Evolutionary conservation across 2,113 vertebrate genomes (phyloP).

Genomic region (Scomber japonicus): DNA sequence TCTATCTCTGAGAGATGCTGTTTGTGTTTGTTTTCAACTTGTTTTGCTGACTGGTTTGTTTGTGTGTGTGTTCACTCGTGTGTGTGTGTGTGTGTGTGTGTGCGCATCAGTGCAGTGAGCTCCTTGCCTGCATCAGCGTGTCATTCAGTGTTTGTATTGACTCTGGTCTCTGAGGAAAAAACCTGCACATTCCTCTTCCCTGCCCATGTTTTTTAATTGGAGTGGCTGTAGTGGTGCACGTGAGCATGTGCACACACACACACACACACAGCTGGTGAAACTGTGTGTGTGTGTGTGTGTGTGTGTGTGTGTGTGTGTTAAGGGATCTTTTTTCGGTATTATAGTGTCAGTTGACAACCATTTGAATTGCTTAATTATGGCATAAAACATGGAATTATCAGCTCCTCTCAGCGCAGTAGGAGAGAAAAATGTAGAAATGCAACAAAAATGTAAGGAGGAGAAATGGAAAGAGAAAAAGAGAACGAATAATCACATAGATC

Average conservation of each 20-base stretch:
- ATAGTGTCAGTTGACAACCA: slow-evolving; percentile 1
- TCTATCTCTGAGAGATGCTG: slow-evolving; percentile 42
- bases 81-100: slow-evolving; percentile 28
- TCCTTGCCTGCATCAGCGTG: slow-evolving; percentile 68
- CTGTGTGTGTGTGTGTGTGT: slow-evolving; percentile 2
- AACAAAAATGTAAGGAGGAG: background rate
- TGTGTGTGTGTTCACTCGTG: slow-evolving; percentile 5
- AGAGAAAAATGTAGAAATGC: background rate
- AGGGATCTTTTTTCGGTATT: slow-evolving; percentile 1
- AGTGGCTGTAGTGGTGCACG: slow-evolving; percentile 42
- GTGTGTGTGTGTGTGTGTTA: background rate
- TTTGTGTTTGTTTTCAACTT: slow-evolving; percentile 45
- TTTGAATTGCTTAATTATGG: slow-evolving; percentile 41
- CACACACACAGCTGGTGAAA: slow-evolving; percentile 1
- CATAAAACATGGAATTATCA: slow-evolving; percentile 2
- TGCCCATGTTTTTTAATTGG: slow-evolving; percentile 85
- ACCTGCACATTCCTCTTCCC: slow-evolving; percentile 76
- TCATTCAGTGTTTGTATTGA: slow-evolving; percentile 79
- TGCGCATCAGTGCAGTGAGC: slow-evolving; percentile 59
- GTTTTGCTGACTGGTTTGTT: slow-evolving; percentile 55
- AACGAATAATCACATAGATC: background rate
- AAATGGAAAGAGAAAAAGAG: background rate
- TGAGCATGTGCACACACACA: background rate
- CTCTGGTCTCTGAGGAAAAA: slow-evolving; percentile 75
- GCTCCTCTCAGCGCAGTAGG: background rate